Evolutionary conservation across 2,113 vertebrate species (phyloP).

Genomic region (Oncorhynchus keta): DNA sequence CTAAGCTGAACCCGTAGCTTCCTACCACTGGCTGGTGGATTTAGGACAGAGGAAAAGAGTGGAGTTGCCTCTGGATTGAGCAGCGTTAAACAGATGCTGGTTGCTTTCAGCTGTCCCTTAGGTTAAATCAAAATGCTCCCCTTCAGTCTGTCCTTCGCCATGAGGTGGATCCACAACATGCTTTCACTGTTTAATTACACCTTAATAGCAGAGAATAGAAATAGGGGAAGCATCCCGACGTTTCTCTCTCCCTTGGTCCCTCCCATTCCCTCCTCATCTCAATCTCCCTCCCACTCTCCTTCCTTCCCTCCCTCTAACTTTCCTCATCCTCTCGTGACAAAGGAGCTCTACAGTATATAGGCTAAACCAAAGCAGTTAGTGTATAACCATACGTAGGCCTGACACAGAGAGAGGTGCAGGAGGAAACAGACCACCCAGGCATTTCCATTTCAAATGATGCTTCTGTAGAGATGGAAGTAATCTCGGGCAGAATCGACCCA

Average conservation of each 20-base stretch:
- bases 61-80: constrained; percentile 13
- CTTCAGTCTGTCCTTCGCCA: constrained; percentile 10
- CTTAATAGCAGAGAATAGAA: constrained; percentile 43
- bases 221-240: constrained; percentile 35
- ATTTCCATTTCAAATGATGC: constrained; percentile 38
- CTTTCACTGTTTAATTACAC: constrained; percentile 21
- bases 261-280: not conserved
- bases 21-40: constrained; percentile 19
- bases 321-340: constrained; percentile 48
- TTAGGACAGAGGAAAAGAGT: constrained; percentile 5
- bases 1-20: constrained; percentile 26
- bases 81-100: constrained; percentile 34
- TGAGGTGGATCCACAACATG: constrained; percentile 23
- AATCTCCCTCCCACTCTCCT: not conserved
- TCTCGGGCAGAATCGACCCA: constrained; percentile 8
- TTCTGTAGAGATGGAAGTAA: constrained; percentile 12
- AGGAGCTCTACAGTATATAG: constrained; percentile 45
- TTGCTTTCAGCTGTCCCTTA: constrained; percentile 22
- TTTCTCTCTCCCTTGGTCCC: constrained; percentile 6
- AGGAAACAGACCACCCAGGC: constrained; percentile 24
- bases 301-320: not conserved
- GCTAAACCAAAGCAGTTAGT: constrained; percentile 35
- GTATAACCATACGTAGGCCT: constrained; percentile 39
- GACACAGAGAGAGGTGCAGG: constrained; percentile 24
- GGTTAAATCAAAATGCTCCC: constrained; percentile 26